These are phyloP conservation scores for Miniopterus natalensis DNA, from an alignment of 2,113 vertebrate species.

Conservation along the genomic window DNA sequence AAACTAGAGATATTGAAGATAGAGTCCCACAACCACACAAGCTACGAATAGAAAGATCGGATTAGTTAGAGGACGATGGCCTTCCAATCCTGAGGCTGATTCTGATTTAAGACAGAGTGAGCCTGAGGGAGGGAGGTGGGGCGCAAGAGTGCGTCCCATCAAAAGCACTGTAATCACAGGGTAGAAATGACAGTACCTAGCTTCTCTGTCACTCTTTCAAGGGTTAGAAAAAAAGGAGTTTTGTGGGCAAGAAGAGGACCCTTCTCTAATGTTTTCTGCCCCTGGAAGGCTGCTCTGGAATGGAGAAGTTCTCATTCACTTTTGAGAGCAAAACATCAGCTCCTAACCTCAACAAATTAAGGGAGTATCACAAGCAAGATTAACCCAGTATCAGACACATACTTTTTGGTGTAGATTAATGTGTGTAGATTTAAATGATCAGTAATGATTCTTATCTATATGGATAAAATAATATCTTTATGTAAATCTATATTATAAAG, in stretches of 20 bases:
- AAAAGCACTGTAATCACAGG: neutral
- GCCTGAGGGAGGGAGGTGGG: neutral
- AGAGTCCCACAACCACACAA: neutral
- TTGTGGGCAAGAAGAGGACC: neutral
- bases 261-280: neutral
- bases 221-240: neutral
- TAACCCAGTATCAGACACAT: constrained; percentile 54
- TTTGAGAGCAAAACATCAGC: constrained; percentile 71
- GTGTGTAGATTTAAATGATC: neutral
- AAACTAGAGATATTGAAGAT: neutral
- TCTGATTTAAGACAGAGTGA: neutral
- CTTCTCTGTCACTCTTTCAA: neutral
- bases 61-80: neutral
- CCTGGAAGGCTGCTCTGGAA: neutral
- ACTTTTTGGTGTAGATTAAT: neutral
- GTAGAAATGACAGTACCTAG: neutral
- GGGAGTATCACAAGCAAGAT: constrained; percentile 74
- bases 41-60: neutral
- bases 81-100: neutral
- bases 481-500: neutral
- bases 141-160: neutral
- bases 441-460: neutral
- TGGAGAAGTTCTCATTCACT: neutral
- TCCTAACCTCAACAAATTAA: constrained; percentile 80
- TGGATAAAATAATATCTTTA: neutral